Evolutionary conservation across 2,113 vertebrate genomes (phyloP).

Genomic region (Danionella cerebrum): DNA sequence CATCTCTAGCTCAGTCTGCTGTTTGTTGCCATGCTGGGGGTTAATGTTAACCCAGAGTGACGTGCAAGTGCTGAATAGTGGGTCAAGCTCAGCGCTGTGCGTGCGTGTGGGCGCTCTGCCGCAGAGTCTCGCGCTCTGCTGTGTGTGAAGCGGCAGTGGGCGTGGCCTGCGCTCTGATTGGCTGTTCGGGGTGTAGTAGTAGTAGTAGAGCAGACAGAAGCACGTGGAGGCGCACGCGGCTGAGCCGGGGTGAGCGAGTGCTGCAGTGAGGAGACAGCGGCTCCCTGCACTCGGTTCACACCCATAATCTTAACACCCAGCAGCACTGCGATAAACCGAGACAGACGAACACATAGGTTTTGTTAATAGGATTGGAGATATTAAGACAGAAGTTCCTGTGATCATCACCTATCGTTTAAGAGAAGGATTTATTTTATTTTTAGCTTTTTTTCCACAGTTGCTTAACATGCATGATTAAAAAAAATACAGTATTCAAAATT

Average conservation of each 20-base stretch:
- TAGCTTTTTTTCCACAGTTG: no score
- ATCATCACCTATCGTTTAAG: background rate
- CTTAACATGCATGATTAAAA: no score
- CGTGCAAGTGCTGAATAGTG: conserved; percentile 56
- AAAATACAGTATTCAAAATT: no score
- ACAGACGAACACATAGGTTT: background rate
- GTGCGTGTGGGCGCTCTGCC: conserved; percentile 38
- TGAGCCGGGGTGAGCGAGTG: background rate
- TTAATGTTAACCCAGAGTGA: conserved; percentile 57
- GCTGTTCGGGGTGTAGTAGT: conserved; percentile 33
- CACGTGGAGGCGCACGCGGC: conserved; percentile 37
- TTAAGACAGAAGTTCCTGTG: background rate
- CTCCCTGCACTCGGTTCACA: background rate
- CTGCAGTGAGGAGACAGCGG: background rate
- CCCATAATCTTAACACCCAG: background rate
- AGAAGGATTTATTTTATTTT: background rate
- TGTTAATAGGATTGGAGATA: conserved; percentile 2
- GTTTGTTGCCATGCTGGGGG: conserved; percentile 49
- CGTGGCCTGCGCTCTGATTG: conserved; percentile 17
- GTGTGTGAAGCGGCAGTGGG: background rate
- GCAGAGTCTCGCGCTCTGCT: conserved; percentile 11
- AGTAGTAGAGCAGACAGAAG: conserved; percentile 32
- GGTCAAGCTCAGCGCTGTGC: conserved; percentile 58
- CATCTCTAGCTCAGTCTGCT: no score
- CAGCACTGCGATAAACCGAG: background rate